Conservation (phyloP, 2,888 invertebrate species). For the Arge pagana region DNA sequence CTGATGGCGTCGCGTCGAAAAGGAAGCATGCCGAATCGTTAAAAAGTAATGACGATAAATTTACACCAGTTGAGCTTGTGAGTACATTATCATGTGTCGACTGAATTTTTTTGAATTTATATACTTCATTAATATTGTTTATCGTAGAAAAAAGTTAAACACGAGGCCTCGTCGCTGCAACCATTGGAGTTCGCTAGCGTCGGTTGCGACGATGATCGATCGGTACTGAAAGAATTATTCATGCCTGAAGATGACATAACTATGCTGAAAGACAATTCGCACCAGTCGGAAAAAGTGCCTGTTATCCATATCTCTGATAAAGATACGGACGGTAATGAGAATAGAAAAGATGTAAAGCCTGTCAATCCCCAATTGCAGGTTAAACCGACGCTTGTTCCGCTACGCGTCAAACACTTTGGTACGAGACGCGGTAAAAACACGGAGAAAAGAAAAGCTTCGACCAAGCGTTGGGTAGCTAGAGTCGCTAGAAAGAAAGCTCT, state of each 20-base stretch:
- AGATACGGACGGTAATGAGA: slow-evolving; percentile 1
- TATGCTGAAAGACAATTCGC: not conserved
- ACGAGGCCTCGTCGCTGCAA: slow-evolving; percentile 23
- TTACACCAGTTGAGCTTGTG: not conserved
- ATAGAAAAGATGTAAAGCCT: slow-evolving; percentile 17
- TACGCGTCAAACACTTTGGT: slow-evolving; percentile 26
- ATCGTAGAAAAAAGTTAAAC: slow-evolving; percentile 37
- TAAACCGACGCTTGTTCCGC: slow-evolving; percentile 9
- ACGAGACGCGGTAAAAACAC: slow-evolving; percentile 42
- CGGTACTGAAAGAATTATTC: slow-evolving; percentile 23
- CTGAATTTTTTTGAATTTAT: not conserved
- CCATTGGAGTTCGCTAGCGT: slow-evolving; percentile 22
- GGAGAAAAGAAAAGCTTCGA: slow-evolving; percentile 48
- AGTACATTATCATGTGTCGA: too few relatives aligned
- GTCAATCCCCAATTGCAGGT: not conserved
- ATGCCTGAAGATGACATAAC: slow-evolving; percentile 30
- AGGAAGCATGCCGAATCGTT: slow-evolving; percentile 23
- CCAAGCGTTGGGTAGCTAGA: slow-evolving; percentile 54
- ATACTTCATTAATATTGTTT: slow-evolving; percentile 3
- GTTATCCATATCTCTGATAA: slow-evolving; percentile 32
- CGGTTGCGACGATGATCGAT: slow-evolving; percentile 11
- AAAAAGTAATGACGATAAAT: slow-evolving; percentile 2
- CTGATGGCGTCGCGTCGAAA: slow-evolving; percentile 22
- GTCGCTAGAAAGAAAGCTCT: slow-evolving; percentile 53
- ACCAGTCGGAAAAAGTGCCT: slow-evolving; percentile 12